These are phyloP conservation scores for Caenorhabditis sp. DNA, from an alignment of 2,888 invertebrate species.

Conservation along the genomic window DNA sequence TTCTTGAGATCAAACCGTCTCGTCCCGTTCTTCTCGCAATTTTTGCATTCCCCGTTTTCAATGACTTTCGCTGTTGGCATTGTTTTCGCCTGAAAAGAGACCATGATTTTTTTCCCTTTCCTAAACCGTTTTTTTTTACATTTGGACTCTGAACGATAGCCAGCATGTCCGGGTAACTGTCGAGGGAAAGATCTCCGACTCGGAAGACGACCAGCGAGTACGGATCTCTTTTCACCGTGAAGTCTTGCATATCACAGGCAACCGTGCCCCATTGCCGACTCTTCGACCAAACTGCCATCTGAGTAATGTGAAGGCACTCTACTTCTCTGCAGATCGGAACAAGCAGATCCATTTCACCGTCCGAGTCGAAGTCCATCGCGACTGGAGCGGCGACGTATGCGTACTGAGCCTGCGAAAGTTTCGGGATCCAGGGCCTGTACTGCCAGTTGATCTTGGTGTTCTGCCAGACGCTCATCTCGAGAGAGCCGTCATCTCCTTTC, in stretches of 20 bases:
- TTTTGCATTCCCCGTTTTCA: conserved; percentile 66
- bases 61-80: conserved; percentile 58
- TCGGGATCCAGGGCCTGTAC: conserved; percentile 39
- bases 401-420: conserved; percentile 30
- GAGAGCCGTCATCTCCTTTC: conserved; percentile 45
- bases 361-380: conserved; percentile 72
- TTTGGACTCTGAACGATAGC: conserved; percentile 50
- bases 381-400: conserved; percentile 66
- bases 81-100: conserved; percentile 5
- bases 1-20: conserved; percentile 65
- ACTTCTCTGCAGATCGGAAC: conserved; percentile 72
- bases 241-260: conserved; percentile 66
- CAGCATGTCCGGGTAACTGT: conserved; percentile 76
- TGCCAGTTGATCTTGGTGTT: conserved; percentile 41
- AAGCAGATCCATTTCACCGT: conserved; percentile 70
- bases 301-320: conserved; percentile 53
- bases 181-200: conserved; percentile 75
- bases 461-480: conserved; percentile 48
- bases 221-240: conserved; percentile 29
- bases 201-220: conserved; percentile 69
- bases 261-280: conserved; percentile 55
- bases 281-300: conserved; percentile 36
- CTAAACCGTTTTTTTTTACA: background rate
- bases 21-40: conserved; percentile 64
- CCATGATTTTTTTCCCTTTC: background rate